Evolutionary conservation across 2,797 vertebrate genomes (phyloP), one percentile per base, ranked within the genome.

Genomic region (Sylvia borin): DNA sequence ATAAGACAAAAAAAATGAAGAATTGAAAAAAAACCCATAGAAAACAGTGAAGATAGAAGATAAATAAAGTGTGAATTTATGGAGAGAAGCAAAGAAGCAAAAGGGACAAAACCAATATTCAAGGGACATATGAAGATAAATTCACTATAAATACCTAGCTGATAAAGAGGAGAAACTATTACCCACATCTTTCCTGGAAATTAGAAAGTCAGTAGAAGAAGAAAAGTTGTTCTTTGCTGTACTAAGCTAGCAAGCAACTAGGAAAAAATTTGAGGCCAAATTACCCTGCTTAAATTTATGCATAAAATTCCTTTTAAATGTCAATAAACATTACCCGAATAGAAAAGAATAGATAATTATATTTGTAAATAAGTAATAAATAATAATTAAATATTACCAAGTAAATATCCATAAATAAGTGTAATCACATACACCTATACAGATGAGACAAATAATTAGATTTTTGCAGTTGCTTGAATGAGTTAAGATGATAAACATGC

Each of bases 401-500:
- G 74, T 34, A 71, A 70, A 67, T 32, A 10, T 8, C 14, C 9
- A 21, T 64, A 70, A 60, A 61, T 42, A 32, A 7, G 27, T 60
- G 2, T 74, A 67, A 80, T 31, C 5, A 54, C 7, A 29, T 65
- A 19, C 0, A 1, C 5, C 13, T 45, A 40, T 20, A 17, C 7
- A 86, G 32, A 82, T 42, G 15, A 94, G 15, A 67, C 10, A 92
- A 91, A 88, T 72, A 26, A 42, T 20, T 73, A 80, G 26, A 36
- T 79, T 94, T 93, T 81, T 94, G 54, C 9, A 71, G 87, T 60
- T 81, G 54, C 11, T 89, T 87, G 81, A 43, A 36, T 60, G 45
- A 62, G 7, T 91, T 85, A 83, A 78, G 85, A 57, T 9, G 91
- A 92, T 62, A 95, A 91, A 84, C 3, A 82, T 79, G n/a, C 20